Conservation (phyloP, 1,140 invertebrate species). For the Samia ricini region DNA sequence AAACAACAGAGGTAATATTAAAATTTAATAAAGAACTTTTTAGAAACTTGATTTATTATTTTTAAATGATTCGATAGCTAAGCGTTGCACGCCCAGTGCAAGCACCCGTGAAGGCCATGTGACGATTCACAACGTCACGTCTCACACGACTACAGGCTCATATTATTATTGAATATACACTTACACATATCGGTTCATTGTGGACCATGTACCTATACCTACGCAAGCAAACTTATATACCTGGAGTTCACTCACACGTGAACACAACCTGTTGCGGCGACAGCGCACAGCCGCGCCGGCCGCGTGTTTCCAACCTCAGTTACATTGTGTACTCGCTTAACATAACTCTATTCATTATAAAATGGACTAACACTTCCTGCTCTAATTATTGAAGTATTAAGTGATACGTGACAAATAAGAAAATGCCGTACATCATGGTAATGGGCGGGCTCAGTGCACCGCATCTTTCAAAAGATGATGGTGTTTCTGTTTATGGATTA, state of each 20-base stretch:
- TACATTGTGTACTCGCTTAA: background rate
- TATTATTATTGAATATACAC: conserved; percentile 11
- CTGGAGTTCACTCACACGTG: conserved; percentile 63
- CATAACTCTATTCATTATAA: conserved; percentile 20
- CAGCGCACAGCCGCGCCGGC: conserved; percentile 13
- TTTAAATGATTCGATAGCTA: background rate
- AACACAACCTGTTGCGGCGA: conserved; percentile 41
- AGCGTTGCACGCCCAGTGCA: conserved; percentile 32
- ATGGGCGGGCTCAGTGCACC: conserved; percentile 64
- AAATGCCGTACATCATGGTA: conserved; percentile 72
- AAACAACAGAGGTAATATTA: background rate
- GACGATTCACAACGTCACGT: conserved; percentile 43
- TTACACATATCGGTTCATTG: conserved; percentile 41
- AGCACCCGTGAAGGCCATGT: conserved; percentile 60
- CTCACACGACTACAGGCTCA: conserved; percentile 28
- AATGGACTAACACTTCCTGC: conserved; percentile 35
- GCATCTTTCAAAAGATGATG: conserved; percentile 65
- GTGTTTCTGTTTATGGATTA: conserved; percentile 64
- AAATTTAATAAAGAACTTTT: background rate
- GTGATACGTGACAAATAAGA: background rate
- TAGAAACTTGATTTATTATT: background rate
- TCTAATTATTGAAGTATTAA: conserved; percentile 28
- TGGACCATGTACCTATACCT: conserved; percentile 26
- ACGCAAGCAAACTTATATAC: conserved; percentile 37
- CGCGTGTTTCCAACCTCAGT: conserved; percentile 27